These are phyloP conservation scores for Mormoops blainvillei DNA, from an alignment of 2,113 vertebrate species.

Conservation along the genomic window DNA sequence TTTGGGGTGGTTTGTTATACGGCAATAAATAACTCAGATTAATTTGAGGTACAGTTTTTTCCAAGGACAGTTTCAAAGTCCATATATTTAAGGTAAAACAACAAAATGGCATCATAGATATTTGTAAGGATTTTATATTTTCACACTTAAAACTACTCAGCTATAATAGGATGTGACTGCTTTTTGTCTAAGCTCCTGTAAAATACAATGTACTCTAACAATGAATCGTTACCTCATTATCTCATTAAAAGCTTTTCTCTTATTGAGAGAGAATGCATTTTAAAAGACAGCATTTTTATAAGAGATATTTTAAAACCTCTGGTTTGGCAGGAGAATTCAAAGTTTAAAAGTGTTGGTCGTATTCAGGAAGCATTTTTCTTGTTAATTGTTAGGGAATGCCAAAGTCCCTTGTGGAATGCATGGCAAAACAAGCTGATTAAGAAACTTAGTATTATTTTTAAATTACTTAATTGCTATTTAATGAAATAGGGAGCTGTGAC, in stretches of 20 bases:
- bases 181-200: background rate
- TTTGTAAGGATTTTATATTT: background rate
- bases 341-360: constrained; percentile 23
- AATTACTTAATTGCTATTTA: constrained; percentile 75
- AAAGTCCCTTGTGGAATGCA: constrained; percentile 54
- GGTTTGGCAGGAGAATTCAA: constrained; percentile 47
- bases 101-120: background rate
- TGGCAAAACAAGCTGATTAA: constrained; percentile 69
- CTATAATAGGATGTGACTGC: background rate
- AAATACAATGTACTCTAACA: constrained; percentile 20
- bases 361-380: constrained; percentile 49
- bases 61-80: background rate
- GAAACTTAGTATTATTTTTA: constrained; percentile 70
- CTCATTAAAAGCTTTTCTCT: constrained; percentile 45
- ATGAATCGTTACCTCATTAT: constrained; percentile 33
- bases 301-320: constrained; percentile 36
- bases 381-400: constrained; percentile 62
- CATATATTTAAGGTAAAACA: background rate
- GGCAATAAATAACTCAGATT: background rate
- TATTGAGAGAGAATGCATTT: background rate
- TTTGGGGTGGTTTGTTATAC: background rate
- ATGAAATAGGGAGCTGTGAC: constrained; percentile 68
- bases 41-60: background rate
- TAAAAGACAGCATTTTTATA: constrained; percentile 27
- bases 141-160: background rate